Conservation (phyloP, 2,888 invertebrate species). For the Drosophila seclusa region DNA sequence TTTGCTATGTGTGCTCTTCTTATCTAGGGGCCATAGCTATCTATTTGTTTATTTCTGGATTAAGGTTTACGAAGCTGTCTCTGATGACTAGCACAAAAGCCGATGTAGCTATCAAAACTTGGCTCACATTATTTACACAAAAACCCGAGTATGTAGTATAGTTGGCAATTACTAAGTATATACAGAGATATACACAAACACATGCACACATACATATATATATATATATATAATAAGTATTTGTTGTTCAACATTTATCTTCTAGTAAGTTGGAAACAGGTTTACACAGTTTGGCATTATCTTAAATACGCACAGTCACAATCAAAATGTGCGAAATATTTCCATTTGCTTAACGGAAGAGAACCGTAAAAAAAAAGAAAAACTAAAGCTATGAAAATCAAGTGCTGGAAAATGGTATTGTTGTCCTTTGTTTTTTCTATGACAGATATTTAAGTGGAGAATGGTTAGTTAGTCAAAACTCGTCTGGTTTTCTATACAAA, state of each 20-base stretch:
- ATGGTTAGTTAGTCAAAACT: slow-evolving; percentile 17
- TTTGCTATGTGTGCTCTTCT: slow-evolving; percentile 28
- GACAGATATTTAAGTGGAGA: neutral
- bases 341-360: neutral
- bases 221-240: neutral
- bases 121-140: slow-evolving; percentile 42
- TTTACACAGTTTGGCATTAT: slow-evolving; percentile 25
- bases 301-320: slow-evolving; percentile 2
- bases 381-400: neutral
- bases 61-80: slow-evolving; percentile 12
- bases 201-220: neutral
- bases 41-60: slow-evolving; percentile 4
- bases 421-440: neutral
- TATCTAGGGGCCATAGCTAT: slow-evolving; percentile 32
- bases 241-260: slow-evolving; percentile 5
- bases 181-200: slow-evolving; percentile 24
- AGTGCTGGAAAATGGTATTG: neutral
- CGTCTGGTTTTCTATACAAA: slow-evolving; percentile 43
- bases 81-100: slow-evolving; percentile 14
- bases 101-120: slow-evolving; percentile 16
- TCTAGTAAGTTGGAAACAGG: slow-evolving; percentile 14
- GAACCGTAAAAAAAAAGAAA: neutral
- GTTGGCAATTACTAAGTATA: slow-evolving; percentile 22
- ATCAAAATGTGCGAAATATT: slow-evolving; percentile 1
- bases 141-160: slow-evolving; percentile 15